Evolutionary conservation across 1,140 invertebrate genomes (phyloP).

Genomic region (Oscheius sp.): DNA sequence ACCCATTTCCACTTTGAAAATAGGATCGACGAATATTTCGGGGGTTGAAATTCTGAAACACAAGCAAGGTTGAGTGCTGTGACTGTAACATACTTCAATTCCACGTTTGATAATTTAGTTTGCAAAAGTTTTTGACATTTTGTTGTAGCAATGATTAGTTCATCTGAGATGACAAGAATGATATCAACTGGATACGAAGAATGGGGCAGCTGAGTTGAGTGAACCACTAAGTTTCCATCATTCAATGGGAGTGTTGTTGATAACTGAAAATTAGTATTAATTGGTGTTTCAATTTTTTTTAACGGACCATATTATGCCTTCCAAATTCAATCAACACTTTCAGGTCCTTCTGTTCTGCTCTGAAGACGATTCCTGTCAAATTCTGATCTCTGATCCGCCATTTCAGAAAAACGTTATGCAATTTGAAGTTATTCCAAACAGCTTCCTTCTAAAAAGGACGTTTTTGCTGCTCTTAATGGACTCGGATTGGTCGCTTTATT

Average conservation of each 20-base stretch:
- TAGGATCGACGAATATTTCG: neutral
- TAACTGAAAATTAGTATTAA: neutral
- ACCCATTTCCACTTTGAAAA: neutral
- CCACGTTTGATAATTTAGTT: neutral
- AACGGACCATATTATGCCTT: neutral
- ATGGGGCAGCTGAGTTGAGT: neutral
- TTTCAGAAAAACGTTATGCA: neutral
- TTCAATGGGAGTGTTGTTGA: neutral
- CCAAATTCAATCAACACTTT: neutral
- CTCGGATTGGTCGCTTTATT: neutral
- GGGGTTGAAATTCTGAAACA: neutral
- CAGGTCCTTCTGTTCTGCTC: neutral
- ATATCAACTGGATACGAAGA: neutral
- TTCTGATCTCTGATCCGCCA: neutral
- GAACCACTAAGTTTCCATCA: neutral
- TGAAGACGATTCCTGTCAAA: neutral
- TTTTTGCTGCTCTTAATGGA: neutral
- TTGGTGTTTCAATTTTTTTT: neutral
- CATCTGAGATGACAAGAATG: neutral
- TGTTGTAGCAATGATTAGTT: neutral
- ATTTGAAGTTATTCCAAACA: conserved; percentile 2
- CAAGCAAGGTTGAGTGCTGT: neutral
- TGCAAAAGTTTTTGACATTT: neutral
- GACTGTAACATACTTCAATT: neutral
- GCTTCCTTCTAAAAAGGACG: neutral